Evolutionary conservation across 2,888 invertebrate genomes (phyloP), one percentile per base, ranked within the genome.

Genomic region (Amblyjoppa fuscipennis): DNA sequence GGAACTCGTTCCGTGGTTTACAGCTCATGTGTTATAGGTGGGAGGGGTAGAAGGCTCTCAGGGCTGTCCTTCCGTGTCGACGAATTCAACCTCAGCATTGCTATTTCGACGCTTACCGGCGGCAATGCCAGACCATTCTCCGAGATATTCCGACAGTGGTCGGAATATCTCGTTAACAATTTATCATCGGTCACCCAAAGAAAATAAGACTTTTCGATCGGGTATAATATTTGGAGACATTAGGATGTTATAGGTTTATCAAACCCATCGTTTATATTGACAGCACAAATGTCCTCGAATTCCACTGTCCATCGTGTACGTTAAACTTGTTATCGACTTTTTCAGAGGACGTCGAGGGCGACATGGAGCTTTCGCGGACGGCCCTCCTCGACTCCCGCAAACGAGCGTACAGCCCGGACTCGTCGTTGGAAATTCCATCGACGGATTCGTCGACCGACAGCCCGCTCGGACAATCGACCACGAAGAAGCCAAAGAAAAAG

Each of bases 401-500:
- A 70, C 89, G 90, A 13, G 85, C 84, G 25, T 81, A 88, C 73
- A 85, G 88, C 6, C 51, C 77, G 11, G 75, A 83, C 51, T 80
- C 84, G 0, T 59, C 69, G 51, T 13, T 75, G 31, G 74, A 83
- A 61, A 25, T 81, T 1, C 59, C 87, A 28, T 74, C 82, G 13
- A 84, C 87, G 6, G 13, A 77, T 41, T 81, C 74, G 7, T 59
- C 64, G 59, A 68, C 66, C 73, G 70, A 56, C 11, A 20, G 64
- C 7, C 34, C 84, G 20, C 64, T 61, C 3, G 38, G 49, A 3
- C 81, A 68, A 16, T 68, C 74, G 7, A 82, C 89, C 1, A 74
- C 87, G 34, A 90, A 90, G 59, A 92, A 91, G 78, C 84, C 85
- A 6, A 90, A 89, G 79, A 91, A 90, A 81, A 92, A 91, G 78